Percentiles rank a stretch among this genome's conserved stretches.
Evolutionary conservation across 2,113 vertebrate species (phyloP).

Genomic region (Stigmatopora argus): DNA sequence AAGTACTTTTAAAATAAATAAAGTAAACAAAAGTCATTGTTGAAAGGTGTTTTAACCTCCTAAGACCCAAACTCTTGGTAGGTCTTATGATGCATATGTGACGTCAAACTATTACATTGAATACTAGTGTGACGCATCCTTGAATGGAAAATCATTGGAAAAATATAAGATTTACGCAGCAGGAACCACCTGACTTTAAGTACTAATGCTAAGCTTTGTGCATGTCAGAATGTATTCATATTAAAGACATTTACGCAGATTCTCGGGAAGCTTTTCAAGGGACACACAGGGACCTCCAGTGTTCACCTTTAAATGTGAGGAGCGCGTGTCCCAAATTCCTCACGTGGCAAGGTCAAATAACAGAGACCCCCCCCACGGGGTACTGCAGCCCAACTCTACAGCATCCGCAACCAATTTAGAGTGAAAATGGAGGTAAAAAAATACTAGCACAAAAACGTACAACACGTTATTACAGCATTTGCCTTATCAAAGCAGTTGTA

Average conservation of each 20-base stretch:
- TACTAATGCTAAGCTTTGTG: slow-evolving; percentile 5
- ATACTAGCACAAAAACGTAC: slow-evolving; percentile 7
- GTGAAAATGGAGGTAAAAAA: not conserved
- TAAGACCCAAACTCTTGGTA: too few species aligned
- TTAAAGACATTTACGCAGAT: not conserved
- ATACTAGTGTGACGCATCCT: not conserved
- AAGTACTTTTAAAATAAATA: too few species aligned
- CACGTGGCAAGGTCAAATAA: slow-evolving; percentile 12
- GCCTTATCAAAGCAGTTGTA: not conserved
- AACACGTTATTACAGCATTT: not conserved
- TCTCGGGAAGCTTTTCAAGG: not conserved
- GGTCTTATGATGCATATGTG: not conserved
- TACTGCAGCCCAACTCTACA: not conserved
- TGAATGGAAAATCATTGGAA: slow-evolving; percentile 1
- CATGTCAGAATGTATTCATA: slow-evolving; percentile 19
- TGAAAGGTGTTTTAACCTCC: too few species aligned
- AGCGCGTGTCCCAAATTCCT: slow-evolving; percentile 17
- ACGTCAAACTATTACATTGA: not conserved
- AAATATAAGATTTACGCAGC: not conserved
- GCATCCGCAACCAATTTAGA: slow-evolving; percentile 7
- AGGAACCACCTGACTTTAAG: slow-evolving; percentile 14
- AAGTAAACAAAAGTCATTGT: not conserved
- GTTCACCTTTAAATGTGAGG: slow-evolving; percentile 12
- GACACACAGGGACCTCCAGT: not conserved
- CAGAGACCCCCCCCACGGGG: not conserved